Conservation (phyloP, 1,140 invertebrate genomes). For the Drosophila navojoa region DNA sequence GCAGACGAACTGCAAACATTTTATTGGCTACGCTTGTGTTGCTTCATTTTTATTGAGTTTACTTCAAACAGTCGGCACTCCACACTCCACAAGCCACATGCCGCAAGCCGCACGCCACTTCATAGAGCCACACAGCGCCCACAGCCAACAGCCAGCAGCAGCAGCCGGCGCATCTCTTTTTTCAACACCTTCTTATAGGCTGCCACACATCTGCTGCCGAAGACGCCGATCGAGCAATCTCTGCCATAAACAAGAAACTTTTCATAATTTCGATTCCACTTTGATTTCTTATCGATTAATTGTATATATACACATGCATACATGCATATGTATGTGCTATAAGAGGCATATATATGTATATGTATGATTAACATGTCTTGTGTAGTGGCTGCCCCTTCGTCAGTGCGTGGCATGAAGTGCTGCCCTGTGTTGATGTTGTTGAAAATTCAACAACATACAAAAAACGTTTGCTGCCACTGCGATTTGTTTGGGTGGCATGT, state of each 20-base stretch:
- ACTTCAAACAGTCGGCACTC: slow-evolving; percentile 70
- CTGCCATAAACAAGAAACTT: slow-evolving; percentile 37
- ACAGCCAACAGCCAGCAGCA: slow-evolving; percentile 13
- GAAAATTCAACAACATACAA: slow-evolving; percentile 44
- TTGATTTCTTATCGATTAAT: slow-evolving; percentile 71
- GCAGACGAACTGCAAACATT: slow-evolving; percentile 68
- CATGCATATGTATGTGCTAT: no score
- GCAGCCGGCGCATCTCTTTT: slow-evolving; percentile 41
- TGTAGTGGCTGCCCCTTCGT: slow-evolving; percentile 27
- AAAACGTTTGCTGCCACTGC: slow-evolving; percentile 29
- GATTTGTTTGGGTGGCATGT: slow-evolving; percentile 67
- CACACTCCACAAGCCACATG: slow-evolving; percentile 42
- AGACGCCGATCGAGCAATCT: not conserved
- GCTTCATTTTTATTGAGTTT: slow-evolving; percentile 76
- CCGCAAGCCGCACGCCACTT: slow-evolving; percentile 20
- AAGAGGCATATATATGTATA: no score
- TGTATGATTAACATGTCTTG: slow-evolving; percentile 60
- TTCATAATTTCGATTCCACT: slow-evolving; percentile 73
- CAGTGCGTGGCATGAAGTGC: slow-evolving; percentile 12
- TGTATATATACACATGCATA: slow-evolving; percentile 8
- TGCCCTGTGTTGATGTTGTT: slow-evolving; percentile 56
- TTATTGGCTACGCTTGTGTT: slow-evolving; percentile 75
- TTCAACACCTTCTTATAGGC: slow-evolving; percentile 71
- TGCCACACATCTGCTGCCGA: slow-evolving; percentile 53
- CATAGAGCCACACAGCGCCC: slow-evolving; percentile 21